These are phyloP conservation scores for Torymus auratus DNA, from an alignment of 2,888 invertebrate species.

Conservation along the genomic window DNA sequence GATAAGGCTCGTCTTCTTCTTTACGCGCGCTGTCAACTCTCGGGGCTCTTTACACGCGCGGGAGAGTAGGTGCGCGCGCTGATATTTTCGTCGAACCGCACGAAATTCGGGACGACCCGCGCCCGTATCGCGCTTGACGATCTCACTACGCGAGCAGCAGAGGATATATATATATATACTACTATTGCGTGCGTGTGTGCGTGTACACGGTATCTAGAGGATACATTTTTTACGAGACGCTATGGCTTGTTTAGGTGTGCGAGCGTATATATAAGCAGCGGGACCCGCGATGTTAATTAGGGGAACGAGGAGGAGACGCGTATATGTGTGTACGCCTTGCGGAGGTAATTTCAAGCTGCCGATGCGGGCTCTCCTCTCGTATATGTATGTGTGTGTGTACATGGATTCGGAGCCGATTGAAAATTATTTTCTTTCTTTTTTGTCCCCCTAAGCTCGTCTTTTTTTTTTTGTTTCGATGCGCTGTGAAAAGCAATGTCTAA, in stretches of 20 bases:
- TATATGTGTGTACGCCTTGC: background rate
- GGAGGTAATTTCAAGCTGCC: constrained; percentile 29
- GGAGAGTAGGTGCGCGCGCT: constrained; percentile 20
- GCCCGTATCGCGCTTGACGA: constrained; percentile 17
- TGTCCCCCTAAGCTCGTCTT: background rate
- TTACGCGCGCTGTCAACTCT: background rate
- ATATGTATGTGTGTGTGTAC: too few relatives aligned
- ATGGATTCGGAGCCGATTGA: constrained; percentile 17
- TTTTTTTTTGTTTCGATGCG: background rate
- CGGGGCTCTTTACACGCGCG: constrained; percentile 18
- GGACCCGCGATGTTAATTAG: constrained; percentile 59
- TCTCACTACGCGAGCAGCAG: background rate
- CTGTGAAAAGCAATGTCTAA: too few relatives aligned
- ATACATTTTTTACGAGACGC: constrained; percentile 23
- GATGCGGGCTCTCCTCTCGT: constrained; percentile 24
- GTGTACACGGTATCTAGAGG: constrained; percentile 13
- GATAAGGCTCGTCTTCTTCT: constrained; percentile 32
- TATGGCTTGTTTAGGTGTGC: constrained; percentile 35
- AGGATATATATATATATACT: background rate
- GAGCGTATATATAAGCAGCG: constrained; percentile 30
- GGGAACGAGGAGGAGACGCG: constrained; percentile 34
- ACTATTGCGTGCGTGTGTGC: background rate
- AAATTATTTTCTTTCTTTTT: constrained; percentile 37
- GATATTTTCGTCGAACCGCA: constrained; percentile 58
- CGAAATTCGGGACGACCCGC: constrained; percentile 47